These are phyloP conservation scores for Eulithis testata DNA, from an alignment of 2,888 invertebrate genomes.

Conservation along the genomic window DNA sequence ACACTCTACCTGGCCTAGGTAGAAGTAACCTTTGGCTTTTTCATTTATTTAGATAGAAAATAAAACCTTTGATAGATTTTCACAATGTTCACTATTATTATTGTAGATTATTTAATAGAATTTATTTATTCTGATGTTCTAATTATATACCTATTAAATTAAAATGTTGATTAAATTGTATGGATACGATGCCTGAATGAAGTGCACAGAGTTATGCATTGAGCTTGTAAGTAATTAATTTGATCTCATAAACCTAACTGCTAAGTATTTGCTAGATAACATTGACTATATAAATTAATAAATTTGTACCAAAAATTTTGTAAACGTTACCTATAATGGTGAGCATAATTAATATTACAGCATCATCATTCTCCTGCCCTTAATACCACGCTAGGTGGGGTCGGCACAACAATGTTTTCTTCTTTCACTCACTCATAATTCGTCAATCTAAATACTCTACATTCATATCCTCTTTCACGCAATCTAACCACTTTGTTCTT, in stretches of 20 bases:
- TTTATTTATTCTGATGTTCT: conserved; percentile 14
- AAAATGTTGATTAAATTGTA: conserved; percentile 1
- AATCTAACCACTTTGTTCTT: too few species aligned
- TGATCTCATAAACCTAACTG: conserved; percentile 5
- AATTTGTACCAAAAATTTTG: neutral
- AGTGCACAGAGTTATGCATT: conserved; percentile 2
- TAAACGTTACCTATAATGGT: neutral
- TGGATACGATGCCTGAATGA: conserved; percentile 14
- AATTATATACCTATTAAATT: neutral
- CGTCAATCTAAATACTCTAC: too few species aligned
- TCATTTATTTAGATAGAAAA: too few species aligned
- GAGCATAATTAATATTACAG: conserved; percentile 3
- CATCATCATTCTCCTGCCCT: too few species aligned
- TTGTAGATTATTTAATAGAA: conserved; percentile 15
- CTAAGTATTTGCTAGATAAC: neutral
- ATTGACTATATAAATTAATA: too few species aligned
- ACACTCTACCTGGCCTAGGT: too few species aligned
- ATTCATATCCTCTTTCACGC: too few species aligned
- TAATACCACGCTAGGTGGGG: too few species aligned
- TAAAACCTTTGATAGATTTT: neutral
- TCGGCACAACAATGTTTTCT: too few species aligned
- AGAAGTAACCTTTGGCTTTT: too few species aligned
- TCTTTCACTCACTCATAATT: too few species aligned
- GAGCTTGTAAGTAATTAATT: too few species aligned
- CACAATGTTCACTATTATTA: conserved; percentile 6